A percentile compares a stretch with the other conserved stretches of the same genome.
Evolutionary conservation across 2,888 invertebrate genomes (phyloP).

Genomic region (Ornithoptera alexandrae): DNA sequence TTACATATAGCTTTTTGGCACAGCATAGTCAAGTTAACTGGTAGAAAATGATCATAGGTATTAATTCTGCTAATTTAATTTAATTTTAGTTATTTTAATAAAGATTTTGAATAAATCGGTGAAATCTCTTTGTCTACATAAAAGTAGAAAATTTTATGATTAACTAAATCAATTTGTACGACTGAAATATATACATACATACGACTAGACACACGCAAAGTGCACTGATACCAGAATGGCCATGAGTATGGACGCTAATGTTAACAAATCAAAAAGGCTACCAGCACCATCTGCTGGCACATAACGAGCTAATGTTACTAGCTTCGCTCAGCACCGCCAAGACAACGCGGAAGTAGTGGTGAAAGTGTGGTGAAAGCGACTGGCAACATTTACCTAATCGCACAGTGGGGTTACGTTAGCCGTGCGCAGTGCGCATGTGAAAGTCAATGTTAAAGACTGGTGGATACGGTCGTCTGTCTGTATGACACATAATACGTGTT

Average conservation of each 20-base stretch:
- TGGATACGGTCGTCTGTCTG: constrained; percentile 36
- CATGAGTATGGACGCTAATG: constrained; percentile 4
- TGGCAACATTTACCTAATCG: constrained; percentile 75
- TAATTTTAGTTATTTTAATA: no score
- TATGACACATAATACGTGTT: neutral
- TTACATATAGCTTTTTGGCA: no score
- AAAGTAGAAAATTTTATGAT: no score
- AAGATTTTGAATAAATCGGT: no score
- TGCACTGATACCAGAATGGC: neutral
- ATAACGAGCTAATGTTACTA: constrained; percentile 4
- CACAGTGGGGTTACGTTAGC: constrained; percentile 57
- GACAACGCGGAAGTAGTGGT: constrained; percentile 72
- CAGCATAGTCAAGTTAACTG: no score
- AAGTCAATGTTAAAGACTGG: constrained; percentile 76
- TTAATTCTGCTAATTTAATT: no score
- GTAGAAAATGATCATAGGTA: no score
- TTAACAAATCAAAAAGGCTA: neutral
- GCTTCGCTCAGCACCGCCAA: constrained; percentile 7
- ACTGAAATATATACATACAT: no score
- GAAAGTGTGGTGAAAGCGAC: constrained; percentile 77
- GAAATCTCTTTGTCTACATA: no score
- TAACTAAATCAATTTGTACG: no score
- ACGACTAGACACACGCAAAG: neutral
- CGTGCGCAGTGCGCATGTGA: constrained; percentile 58
- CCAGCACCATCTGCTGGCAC: neutral